Percentiles rank a stretch among this genome's conserved stretches.
phyloP scores from a whole-genome alignment of 1,140 invertebrate genomes.

The Drosophila quadrilineata region DNA sequence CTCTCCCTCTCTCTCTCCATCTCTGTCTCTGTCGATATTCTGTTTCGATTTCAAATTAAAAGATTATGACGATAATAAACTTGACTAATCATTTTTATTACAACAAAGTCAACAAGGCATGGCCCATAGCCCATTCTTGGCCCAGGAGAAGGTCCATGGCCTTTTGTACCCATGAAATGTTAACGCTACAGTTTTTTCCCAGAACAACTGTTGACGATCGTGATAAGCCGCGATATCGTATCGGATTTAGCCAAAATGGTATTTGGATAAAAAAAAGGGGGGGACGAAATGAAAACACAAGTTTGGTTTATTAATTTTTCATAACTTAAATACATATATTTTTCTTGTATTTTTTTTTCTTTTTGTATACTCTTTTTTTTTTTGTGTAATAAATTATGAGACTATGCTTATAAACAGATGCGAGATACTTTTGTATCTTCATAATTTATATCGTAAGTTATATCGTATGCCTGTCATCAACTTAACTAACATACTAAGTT shows the following conservation, averaged over 20 bases:
- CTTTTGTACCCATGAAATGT: conserved; percentile 58
- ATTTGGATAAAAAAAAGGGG: no score
- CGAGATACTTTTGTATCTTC: conserved; percentile 54
- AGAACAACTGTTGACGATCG: conserved; percentile 43
- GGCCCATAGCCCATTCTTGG: conserved; percentile 15
- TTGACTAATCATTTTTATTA: conserved; percentile 80
- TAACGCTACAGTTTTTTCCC: conserved; percentile 28
- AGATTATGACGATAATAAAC: conserved; percentile 79
- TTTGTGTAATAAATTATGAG: conserved; percentile 73
- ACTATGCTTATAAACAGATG: conserved; percentile 71
- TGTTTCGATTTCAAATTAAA: conserved; percentile 75
- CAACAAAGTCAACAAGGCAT: conserved; percentile 29
- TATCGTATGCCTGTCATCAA: conserved; percentile 26
- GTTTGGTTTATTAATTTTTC: conserved; percentile 73
- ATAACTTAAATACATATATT: conserved; percentile 78
- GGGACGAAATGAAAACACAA: conserved; percentile 41
- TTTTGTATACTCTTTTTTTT: conserved; percentile 41
- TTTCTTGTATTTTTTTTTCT: conserved; percentile 43
- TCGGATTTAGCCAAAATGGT: no score
- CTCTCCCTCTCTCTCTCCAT: neutral
- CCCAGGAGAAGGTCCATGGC: conserved; percentile 23
- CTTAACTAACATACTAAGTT: conserved; percentile 28
- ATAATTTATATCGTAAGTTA: conserved; percentile 46
- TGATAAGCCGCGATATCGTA: conserved; percentile 29
- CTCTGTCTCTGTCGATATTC: conserved; percentile 52